Base-by-base conservation (phyloP, 2,113 vertebrate species). In the Eulacestoma nigropectus region DNA sequence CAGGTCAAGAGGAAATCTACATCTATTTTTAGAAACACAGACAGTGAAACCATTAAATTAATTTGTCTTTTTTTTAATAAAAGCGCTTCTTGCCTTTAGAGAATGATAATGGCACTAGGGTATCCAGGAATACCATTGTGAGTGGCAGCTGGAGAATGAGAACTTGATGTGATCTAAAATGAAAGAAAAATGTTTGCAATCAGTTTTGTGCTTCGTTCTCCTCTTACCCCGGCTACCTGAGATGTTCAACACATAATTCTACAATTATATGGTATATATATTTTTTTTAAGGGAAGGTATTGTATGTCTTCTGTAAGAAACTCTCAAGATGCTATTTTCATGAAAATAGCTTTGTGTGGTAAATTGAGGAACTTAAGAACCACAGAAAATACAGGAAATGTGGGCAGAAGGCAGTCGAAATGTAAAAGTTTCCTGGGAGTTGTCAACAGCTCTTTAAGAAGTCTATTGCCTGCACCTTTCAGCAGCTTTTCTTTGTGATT, bases 101-200 rank as follows among this genome's bases (percentile, higher is more conserved):
- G 95, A 44, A 56, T 82, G 82, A 81, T 90, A 92, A 96, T 89
- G 77, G 80, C 80, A 76, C 52, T 63, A 65, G 93, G 50, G 88
- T 72, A 75, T 84, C 88, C 80, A 84, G 88, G 80, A 93, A 69
- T 30, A 55, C 50, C 49, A 32, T 53, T 84, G 72, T 96, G 90
- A 96, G 86, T 90, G 90, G 80, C 96, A 95, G 90, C 62, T 53
- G 42, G 85, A 93, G 92, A 94, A 81, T 90, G 76, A 96, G 96
- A 92, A 76, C 83, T 84, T 89, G 90, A 96, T 92, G 95, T 60
- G 65, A 68, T 65, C 56, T 87, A 68, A 95, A 94, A 89, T 93
- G 93, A 87, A 92, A 93, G 80, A 84, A 97, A 95, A 96, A 92
- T 96, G 69, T 97, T 96, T 96, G 95, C 84, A 96, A 94, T 95